Evolutionary conservation across 2,888 invertebrate species (phyloP), one percentile per base, ranked within the genome.

Genomic region (Scaptomyza parva): DNA sequence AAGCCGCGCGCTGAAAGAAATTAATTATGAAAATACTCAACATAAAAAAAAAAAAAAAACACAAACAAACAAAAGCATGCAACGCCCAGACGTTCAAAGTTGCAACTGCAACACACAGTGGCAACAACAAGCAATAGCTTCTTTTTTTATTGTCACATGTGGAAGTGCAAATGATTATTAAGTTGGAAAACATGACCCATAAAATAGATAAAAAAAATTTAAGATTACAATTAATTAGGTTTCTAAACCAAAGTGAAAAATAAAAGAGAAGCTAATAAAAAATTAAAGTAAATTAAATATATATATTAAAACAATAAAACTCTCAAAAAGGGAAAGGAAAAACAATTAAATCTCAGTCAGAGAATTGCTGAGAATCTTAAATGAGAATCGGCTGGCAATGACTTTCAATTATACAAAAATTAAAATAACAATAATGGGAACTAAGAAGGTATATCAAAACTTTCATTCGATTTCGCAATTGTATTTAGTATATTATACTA

Each of bases 1-100:
- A 20, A 43, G 45, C 63, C 52, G 66, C 68, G 61, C 52, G 66
- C 68, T 67, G 67, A 65, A 73, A 80, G 78, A 83, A 83, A 83
- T 82, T 84, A 85, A 83, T 84, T 84, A 83, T 82, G 61, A 82
- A 79, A 82, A 82, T 84, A 82, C 63, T 69, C 77, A 72, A 71
- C 50, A 28, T n/a, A n/a, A n/a, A n/a, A n/a, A n/a, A n/a, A n/a
- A n/a, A n/a, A n/a, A n/a, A n/a, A n/a, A n/a, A n/a, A n/a, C n/a
- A n/a, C n/a, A n/a, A n/a, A n/a, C n/a, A n/a, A 50, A 28, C 35
- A 33, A 20, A 51, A 48, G 12, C 12, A 14, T 48, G 45, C 40
- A 53, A 63, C 40, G 57, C 54, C 65, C 37, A 71, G 54, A 48
- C 55, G 22, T 22, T 54, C 37, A 59, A 67, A 44, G 44, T 53